These are phyloP conservation scores for Mesorhabditis sp. DNA, from an alignment of 2,888 invertebrate genomes.

Conservation along the genomic window DNA sequence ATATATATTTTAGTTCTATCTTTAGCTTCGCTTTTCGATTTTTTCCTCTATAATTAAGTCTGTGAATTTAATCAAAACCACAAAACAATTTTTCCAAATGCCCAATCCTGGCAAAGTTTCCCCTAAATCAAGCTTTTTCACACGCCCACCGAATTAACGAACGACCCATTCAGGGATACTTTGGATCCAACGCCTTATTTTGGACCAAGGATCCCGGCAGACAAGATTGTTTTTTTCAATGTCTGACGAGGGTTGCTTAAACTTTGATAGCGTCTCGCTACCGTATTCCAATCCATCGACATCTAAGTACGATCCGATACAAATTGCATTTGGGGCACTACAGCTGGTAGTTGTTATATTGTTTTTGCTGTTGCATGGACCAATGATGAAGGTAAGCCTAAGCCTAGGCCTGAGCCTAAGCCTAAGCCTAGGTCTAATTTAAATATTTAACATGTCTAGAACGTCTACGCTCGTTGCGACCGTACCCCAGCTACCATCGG, in stretches of 20 bases:
- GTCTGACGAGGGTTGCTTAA: neutral
- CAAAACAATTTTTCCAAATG: too few relatives aligned
- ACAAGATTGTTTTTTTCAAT: too few relatives aligned
- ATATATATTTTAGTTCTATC: too few relatives aligned
- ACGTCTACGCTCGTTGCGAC: conserved; percentile 4
- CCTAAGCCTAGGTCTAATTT: neutral
- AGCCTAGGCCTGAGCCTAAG: neutral
- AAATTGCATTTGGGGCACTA: neutral
- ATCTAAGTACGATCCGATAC: neutral
- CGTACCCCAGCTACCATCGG: neutral
- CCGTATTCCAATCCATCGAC: neutral
- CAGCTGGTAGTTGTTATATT: neutral
- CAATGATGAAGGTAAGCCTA: neutral
- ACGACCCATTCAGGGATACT: too few relatives aligned
- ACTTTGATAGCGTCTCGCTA: neutral
- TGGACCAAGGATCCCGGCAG: too few relatives aligned
- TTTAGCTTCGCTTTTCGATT: too few relatives aligned
- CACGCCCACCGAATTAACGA: too few relatives aligned
- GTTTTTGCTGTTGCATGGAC: neutral
- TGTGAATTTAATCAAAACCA: too few relatives aligned
- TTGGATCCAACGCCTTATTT: too few relatives aligned
- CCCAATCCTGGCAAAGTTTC: too few relatives aligned
- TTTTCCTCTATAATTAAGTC: too few relatives aligned
- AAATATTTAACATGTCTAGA: neutral
- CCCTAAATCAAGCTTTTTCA: too few relatives aligned